Base-by-base conservation (phyloP, 2,113 vertebrate species). In the Scalopus aquaticus region DNA sequence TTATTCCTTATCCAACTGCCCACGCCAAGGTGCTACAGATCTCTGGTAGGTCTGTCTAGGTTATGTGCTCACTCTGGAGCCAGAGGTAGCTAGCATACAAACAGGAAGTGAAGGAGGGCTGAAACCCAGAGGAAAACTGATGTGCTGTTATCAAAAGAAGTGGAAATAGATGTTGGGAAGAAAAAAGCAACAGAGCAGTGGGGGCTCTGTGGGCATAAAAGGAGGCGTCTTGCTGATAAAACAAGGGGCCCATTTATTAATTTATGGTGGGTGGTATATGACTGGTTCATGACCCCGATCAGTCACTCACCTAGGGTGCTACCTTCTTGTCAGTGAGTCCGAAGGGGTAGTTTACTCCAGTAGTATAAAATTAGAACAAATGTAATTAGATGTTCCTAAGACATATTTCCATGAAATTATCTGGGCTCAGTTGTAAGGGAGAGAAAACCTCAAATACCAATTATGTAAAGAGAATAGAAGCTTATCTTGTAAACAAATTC, bases 111-210 rank as follows among this genome's bases (percentile, higher is more conserved):
- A 35, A 46, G 11, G 28, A 90, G 17, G 54, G 62, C 11, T 70
- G 76, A 70, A 81, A 70, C 11, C 17, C 35, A 81, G 39, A 73
- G 42, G 35, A 24, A 12, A 84, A 26, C 3, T 49, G 20, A 77
- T 58, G 54, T 81, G n/a, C 22, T 32, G 30, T 88, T 74, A 91
- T 70, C 64, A 65, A 73, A 93, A 76, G 60, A 80, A 35, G 32
- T 28, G 58, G 35, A 15, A 58, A n/a, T 76, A 10, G 69, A 58
- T 32, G n/a, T 2, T 81, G 54, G n/a, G 67, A 24, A 85, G 87
- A 91, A 16, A 80, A 88, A 92, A 93, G 28, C 54, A 88, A 64
- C 26, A 91, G 65, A 49, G 51, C 78, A 95, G 42, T 42, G 54
- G 51, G 42, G 9, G 11, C 39, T 88, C 82, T 73, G 44, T 44